These are phyloP conservation scores for Centropus bengalensis DNA, from an alignment of 2,113 vertebrate genomes.

Conservation along the genomic window DNA sequence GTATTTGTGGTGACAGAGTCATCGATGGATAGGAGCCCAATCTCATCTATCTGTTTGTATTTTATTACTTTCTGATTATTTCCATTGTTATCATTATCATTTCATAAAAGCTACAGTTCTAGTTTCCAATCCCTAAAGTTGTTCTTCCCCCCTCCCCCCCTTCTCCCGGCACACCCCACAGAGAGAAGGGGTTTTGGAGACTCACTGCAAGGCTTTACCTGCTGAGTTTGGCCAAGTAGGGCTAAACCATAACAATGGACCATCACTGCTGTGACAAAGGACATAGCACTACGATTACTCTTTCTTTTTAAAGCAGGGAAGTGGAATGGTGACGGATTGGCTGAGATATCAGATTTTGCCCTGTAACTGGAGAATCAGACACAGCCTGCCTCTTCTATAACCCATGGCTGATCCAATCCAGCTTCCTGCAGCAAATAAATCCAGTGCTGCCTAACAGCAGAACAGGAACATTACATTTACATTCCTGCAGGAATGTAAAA, in stretches of 20 bases:
- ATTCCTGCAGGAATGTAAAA: background rate
- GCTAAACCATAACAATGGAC: background rate
- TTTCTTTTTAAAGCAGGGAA: background rate
- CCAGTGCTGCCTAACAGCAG: background rate
- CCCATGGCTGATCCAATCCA: background rate
- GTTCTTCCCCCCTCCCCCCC: too few species aligned
- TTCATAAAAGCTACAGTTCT: too few species aligned
- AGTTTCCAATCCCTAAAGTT: too few species aligned
- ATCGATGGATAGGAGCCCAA: too few species aligned
- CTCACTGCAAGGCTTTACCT: too few species aligned
- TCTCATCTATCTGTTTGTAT: too few species aligned
- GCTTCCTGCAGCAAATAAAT: background rate
- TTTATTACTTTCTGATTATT: too few species aligned
- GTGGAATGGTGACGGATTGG: background rate
- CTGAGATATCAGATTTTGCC: background rate
- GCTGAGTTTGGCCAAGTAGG: too few species aligned
- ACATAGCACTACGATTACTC: background rate
- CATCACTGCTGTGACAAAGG: background rate
- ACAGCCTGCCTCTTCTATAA: background rate
- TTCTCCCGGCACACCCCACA: too few species aligned
- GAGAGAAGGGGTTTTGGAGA: too few species aligned
- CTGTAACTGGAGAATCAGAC: background rate
- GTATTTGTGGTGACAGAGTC: too few species aligned
- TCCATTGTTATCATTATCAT: too few species aligned
- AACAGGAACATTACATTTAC: background rate